Conservation (phyloP, 1,140 invertebrate genomes). For the Drosophila equinoxialis region DNA sequence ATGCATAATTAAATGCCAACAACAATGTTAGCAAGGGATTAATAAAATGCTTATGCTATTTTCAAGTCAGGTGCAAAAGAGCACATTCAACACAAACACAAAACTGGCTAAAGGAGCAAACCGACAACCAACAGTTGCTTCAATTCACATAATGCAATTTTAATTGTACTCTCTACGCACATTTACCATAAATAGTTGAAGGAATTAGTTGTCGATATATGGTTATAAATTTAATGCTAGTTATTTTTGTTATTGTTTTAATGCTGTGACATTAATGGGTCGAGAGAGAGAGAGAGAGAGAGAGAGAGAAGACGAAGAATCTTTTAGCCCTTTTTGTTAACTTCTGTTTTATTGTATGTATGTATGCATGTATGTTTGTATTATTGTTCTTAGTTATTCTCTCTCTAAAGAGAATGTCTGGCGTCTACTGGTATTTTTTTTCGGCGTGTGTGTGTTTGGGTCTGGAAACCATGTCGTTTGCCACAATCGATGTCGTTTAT, state of each 20-base stretch:
- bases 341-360: not conserved
- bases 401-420: conserved; percentile 31
- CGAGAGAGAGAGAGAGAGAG: not conserved
- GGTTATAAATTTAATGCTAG: conserved; percentile 4
- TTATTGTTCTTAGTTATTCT: conserved; percentile 29
- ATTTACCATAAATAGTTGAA: conserved; percentile 4
- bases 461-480: conserved; percentile 62
- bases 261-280: conserved; percentile 2
- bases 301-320: not conserved
- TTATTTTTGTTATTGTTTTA: not conserved
- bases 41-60: conserved; percentile 57
- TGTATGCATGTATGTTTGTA: conserved; percentile 2
- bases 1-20: conserved; percentile 68
- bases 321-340: conserved; percentile 13
- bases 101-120: conserved; percentile 20
- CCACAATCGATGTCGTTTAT: conserved; percentile 79
- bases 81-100: conserved; percentile 17
- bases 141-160: conserved; percentile 62
- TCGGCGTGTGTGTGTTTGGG: conserved; percentile 7
- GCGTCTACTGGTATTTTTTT: conserved; percentile 28
- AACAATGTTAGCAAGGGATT: conserved; percentile 47
- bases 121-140: conserved; percentile 29
- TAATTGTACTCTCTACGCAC: conserved; percentile 55
- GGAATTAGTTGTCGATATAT: conserved; percentile 4
- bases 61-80: conserved; percentile 36